A percentile compares a stretch with the other conserved stretches of the same genome.
Evolutionary conservation across 2,797 vertebrate genomes (phyloP).

Genomic region (Tachyglossus aculeatus): DNA sequence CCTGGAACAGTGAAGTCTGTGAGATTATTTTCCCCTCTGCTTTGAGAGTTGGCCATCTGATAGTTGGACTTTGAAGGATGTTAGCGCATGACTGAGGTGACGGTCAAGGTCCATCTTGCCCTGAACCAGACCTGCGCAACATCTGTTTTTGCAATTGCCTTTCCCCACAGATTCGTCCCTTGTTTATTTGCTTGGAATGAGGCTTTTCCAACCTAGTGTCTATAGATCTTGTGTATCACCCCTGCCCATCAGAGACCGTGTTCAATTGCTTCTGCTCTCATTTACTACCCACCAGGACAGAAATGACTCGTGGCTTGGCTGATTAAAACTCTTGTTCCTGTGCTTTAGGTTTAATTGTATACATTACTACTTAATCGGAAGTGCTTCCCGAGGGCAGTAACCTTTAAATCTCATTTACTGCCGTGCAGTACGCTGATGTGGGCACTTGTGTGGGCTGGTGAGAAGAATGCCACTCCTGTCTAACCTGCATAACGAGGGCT

Average conservation of each 20-base stretch:
- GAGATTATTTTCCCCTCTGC: slow-evolving; percentile 37
- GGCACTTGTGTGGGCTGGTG: background rate
- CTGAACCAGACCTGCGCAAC: slow-evolving; percentile 38
- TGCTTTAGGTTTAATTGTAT: slow-evolving; percentile 55
- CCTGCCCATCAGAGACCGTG: slow-evolving; percentile 51
- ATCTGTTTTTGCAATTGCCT: slow-evolving; percentile 61
- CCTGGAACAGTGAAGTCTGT: slow-evolving; percentile 8
- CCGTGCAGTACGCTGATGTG: background rate
- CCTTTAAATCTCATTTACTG: slow-evolving; percentile 44
- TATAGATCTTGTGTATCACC: slow-evolving; percentile 56
- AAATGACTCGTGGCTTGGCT: slow-evolving; percentile 52
- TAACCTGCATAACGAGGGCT: background rate
- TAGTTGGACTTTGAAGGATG: slow-evolving; percentile 49
- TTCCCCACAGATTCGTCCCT: slow-evolving; percentile 33
- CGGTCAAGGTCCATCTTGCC: slow-evolving; percentile 50
- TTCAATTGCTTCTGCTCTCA: slow-evolving; percentile 62
- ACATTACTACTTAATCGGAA: slow-evolving; percentile 39
- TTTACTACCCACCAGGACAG: slow-evolving; percentile 56
- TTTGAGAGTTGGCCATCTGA: slow-evolving; percentile 38
- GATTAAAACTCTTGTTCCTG: slow-evolving; percentile 44
- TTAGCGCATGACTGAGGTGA: slow-evolving; percentile 51
- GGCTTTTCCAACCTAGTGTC: slow-evolving; percentile 48
- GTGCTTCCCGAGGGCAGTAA: slow-evolving; percentile 2
- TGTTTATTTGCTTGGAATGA: slow-evolving; percentile 63
- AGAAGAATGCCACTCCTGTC: background rate